Percentiles rank a stretch among this genome's conserved stretches.
These are phyloP conservation scores for Micrasema minimum DNA, from an alignment of 1,140 invertebrate species.

Conservation along the genomic window DNA sequence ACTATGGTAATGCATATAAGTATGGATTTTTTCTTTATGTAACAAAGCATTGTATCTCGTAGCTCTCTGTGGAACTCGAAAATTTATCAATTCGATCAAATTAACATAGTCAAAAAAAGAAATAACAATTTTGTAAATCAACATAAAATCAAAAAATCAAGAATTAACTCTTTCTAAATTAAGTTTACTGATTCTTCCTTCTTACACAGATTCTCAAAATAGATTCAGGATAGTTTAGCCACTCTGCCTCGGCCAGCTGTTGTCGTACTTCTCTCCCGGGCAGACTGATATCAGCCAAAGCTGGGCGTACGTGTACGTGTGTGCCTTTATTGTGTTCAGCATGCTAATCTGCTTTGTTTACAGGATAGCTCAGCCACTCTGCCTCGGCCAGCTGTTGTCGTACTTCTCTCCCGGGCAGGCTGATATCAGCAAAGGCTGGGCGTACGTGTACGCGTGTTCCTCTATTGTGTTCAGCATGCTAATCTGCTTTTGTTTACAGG, in stretches of 20 bases:
- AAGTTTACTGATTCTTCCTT: too few species aligned
- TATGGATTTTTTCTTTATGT: too few species aligned
- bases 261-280: slow-evolving; percentile 74
- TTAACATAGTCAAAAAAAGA: too few species aligned
- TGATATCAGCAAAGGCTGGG: slow-evolving; percentile 63
- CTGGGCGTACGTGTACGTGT: slow-evolving; percentile 77
- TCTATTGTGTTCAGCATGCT: slow-evolving; percentile 74
- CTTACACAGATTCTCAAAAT: too few species aligned
- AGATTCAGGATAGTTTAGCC: slow-evolving; percentile 79
- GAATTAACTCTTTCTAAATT: too few species aligned
- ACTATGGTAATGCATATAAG: too few species aligned
- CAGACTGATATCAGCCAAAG: slow-evolving; percentile 60
- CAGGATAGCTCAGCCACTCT: slow-evolving; percentile 77
- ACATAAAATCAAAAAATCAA: too few species aligned
- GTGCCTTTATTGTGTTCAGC: slow-evolving; percentile 75
- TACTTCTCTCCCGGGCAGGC: slow-evolving; percentile 71
- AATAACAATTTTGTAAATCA: too few species aligned
- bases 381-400: slow-evolving; percentile 74
- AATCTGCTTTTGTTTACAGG: slow-evolving; percentile 60
- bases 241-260: slow-evolving; percentile 73
- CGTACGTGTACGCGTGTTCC: slow-evolving; percentile 75
- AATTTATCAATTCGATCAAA: too few species aligned
- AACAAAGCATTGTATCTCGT: too few species aligned
- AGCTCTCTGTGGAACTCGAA: too few species aligned
- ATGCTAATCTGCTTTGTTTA: slow-evolving; percentile 60